A percentile compares a stretch with the other conserved stretches of the same genome.
Conservation (phyloP, 2,888 invertebrate genomes). For the Sycophila texana region DNA sequence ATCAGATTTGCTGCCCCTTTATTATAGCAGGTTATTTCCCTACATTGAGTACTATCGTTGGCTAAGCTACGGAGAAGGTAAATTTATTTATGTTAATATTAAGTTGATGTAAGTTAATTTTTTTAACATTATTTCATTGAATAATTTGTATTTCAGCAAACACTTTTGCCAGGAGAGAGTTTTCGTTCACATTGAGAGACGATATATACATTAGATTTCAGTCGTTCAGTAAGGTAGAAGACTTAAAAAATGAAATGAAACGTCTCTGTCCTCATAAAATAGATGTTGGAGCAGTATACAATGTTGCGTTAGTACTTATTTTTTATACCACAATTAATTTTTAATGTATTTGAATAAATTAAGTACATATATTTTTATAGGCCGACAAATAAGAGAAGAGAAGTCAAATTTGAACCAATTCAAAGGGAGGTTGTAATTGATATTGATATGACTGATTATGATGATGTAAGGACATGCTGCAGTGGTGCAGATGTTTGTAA, state of each 20-base stretch:
- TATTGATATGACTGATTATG: conserved; percentile 99
- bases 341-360: not conserved
- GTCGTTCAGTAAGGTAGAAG: conserved; percentile 87
- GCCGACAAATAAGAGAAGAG: conserved; percentile 62
- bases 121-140: not conserved
- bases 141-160: conserved; percentile 72
- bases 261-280: conserved; percentile 92
- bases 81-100: not conserved
- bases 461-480: conserved; percentile 95
- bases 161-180: conserved; percentile 87
- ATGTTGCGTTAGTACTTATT: conserved; percentile 57
- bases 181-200: conserved; percentile 94
- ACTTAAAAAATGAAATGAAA: conserved; percentile 88
- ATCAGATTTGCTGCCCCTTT: conserved; percentile 87
- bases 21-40: conserved; percentile 94
- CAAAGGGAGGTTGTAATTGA: conserved; percentile 98
- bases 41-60: conserved; percentile 91
- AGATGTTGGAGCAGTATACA: conserved; percentile 86
- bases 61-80: conserved; percentile 88
- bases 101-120: no score
- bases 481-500: conserved; percentile 92
- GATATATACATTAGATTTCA: conserved; percentile 95
- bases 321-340: not conserved
- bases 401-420: conserved; percentile 67
- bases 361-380: conserved; percentile 55